phyloP scores from a whole-genome alignment of 2,113 vertebrate genomes.

The Albula glossodonta region DNA sequence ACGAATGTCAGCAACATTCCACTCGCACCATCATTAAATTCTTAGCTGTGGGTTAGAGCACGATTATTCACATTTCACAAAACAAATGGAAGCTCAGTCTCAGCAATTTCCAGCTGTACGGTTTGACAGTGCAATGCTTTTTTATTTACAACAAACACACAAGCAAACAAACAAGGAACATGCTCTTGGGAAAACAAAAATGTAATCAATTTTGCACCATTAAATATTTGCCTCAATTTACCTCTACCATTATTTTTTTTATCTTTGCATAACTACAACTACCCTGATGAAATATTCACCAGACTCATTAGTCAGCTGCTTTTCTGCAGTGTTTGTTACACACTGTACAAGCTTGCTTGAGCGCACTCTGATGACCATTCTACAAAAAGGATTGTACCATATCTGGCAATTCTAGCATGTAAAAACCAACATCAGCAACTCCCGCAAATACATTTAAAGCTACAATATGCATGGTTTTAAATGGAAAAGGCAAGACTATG shows the following conservation, averaged over 20 bases:
- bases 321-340: background rate
- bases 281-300: conserved; percentile 11
- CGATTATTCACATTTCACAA: conserved; percentile 22
- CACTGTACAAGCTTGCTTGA: background rate
- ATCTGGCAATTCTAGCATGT: conserved; percentile 8
- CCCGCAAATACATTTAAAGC: background rate
- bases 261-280: background rate
- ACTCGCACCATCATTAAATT: conserved; percentile 13
- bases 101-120: background rate
- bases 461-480: background rate
- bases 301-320: conserved; percentile 11
- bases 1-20: background rate
- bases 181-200: background rate
- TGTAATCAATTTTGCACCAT: background rate
- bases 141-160: background rate
- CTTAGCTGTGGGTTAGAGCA: background rate
- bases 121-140: conserved; percentile 1
- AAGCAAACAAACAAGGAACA: background rate
- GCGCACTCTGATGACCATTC: conserved; percentile 6
- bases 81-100: background rate
- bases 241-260: background rate
- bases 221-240: background rate
- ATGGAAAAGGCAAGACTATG: background rate
- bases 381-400: background rate
- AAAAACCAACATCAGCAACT: background rate